Percentiles rank a stretch among this genome's conserved stretches.
Evolutionary conservation across 23 tunicate species (phyloP).

Genomic region (Aplidium turbinatum): DNA sequence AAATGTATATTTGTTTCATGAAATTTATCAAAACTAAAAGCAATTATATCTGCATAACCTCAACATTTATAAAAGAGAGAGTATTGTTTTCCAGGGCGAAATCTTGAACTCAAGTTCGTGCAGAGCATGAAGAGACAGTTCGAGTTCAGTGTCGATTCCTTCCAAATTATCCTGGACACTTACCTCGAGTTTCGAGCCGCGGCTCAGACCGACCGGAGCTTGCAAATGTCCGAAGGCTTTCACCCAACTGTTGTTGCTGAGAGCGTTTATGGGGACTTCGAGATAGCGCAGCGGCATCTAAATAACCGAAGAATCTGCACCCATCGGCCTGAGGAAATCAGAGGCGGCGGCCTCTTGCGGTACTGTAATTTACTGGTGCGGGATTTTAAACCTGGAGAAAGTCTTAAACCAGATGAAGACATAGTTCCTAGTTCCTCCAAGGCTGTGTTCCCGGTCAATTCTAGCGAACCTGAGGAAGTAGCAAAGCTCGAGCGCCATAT

Average conservation of each 20-base stretch:
- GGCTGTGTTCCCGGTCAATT: not conserved
- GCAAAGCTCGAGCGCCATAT: constrained; percentile 75
- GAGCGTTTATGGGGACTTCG: constrained; percentile 90
- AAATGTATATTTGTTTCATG: too few relatives aligned
- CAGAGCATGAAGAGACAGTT: constrained; percentile 89
- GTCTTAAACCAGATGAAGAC: not conserved
- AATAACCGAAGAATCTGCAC: constrained; percentile 85
- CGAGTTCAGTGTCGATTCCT: constrained; percentile 96
- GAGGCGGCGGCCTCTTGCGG: constrained; percentile 97
- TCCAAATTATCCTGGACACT: constrained; percentile 80
- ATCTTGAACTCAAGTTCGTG: constrained; percentile 90
- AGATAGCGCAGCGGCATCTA: constrained; percentile 80
- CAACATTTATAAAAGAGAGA: too few relatives aligned
- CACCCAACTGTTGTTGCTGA: constrained; percentile 88
- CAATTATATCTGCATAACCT: too few relatives aligned
- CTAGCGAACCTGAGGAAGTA: constrained; percentile 34
- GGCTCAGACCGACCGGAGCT: not conserved
- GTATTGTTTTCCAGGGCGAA: constrained; percentile 69
- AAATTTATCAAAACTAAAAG: too few relatives aligned
- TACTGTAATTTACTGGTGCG: constrained; percentile 93
- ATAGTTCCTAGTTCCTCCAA: not conserved
- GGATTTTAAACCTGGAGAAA: constrained; percentile 78
- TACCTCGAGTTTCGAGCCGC: constrained; percentile 57
- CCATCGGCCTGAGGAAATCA: constrained; percentile 91
- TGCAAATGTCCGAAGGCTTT: constrained; percentile 40